phyloP scores from a whole-genome alignment of 1,140 invertebrate genomes.

The Bemisia tabaci region DNA sequence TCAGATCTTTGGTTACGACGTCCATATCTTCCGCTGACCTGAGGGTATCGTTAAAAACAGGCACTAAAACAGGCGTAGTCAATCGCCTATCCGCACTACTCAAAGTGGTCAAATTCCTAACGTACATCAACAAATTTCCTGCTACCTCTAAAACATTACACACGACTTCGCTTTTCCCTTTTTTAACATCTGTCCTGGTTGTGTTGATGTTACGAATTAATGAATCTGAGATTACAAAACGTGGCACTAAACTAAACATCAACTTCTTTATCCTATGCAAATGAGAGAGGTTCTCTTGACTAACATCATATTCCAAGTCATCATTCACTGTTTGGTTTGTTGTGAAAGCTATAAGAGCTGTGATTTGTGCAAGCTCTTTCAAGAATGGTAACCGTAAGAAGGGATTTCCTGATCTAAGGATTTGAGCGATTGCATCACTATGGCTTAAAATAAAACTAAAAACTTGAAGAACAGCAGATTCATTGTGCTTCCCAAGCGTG shows the following conservation, averaged over 20 bases:
- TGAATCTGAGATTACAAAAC: conserved; percentile 36
- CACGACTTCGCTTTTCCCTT: neutral
- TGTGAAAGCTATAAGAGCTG: conserved; percentile 62
- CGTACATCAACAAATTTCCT: neutral
- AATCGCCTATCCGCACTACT: conserved; percentile 11
- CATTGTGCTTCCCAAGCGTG: conserved; percentile 65
- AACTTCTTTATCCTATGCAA: conserved; percentile 48
- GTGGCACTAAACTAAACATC: conserved; percentile 52
- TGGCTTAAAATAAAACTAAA: conserved; percentile 1
- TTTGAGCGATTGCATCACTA: neutral
- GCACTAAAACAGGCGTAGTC: conserved; percentile 1
- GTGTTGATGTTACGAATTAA: neutral
- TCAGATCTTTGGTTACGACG: conserved; percentile 1
- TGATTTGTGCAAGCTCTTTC: conserved; percentile 55
- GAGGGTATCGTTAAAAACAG: neutral
- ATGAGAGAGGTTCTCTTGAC: conserved; percentile 36
- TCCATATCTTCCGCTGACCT: neutral
- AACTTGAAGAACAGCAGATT: conserved; percentile 57
- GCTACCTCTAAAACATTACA: neutral
- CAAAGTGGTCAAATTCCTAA: conserved; percentile 7
- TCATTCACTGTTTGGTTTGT: conserved; percentile 37
- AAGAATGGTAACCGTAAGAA: conserved; percentile 42
- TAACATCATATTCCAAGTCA: conserved; percentile 11
- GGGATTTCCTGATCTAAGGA: conserved; percentile 25
- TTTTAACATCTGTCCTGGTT: neutral